Percentiles rank a stretch among this genome's conserved stretches.
These are phyloP conservation scores for Ecdyonurus torrentis DNA, from an alignment of 2,888 invertebrate genomes.

Conservation along the genomic window DNA sequence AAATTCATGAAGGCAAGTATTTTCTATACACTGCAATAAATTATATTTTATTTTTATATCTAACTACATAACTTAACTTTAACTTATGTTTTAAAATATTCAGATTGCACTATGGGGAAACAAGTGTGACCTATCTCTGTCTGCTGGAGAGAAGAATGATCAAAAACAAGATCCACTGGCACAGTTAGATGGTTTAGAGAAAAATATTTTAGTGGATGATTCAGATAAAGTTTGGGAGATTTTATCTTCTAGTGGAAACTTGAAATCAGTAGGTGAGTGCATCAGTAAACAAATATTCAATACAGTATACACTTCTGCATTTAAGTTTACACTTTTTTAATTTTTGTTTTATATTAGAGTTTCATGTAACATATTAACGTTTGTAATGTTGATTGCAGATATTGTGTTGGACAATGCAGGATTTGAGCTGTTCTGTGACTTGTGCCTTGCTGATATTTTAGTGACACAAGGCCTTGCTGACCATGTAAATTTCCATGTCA, in stretches of 20 bases:
- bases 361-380: not conserved
- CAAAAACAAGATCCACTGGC: constrained; percentile 36
- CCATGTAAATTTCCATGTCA: constrained; percentile 67
- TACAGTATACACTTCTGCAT: not conserved
- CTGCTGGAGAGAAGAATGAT: constrained; percentile 45
- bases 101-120: constrained; percentile 85
- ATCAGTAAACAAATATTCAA: not conserved
- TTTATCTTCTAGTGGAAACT: not conserved
- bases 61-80: constrained; percentile 22
- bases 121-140: constrained; percentile 80
- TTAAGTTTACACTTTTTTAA: not conserved
- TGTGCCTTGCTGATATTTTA: constrained; percentile 72
- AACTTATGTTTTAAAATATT: not conserved
- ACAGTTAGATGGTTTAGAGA: constrained; percentile 34
- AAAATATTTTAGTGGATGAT: constrained; percentile 44
- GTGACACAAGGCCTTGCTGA: constrained; percentile 37
- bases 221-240: constrained; percentile 36
- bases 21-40: not conserved
- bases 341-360: not conserved
- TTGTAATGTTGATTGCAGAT: constrained; percentile 33
- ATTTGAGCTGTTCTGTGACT: constrained; percentile 79
- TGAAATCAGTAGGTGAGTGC: not conserved
- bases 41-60: not conserved
- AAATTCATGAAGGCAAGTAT: constrained; percentile 36
- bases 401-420: constrained; percentile 87